These are phyloP conservation scores for Phrynosoma blainvillii DNA, from an alignment of 2,113 vertebrate genomes.

Conservation along the genomic window DNA sequence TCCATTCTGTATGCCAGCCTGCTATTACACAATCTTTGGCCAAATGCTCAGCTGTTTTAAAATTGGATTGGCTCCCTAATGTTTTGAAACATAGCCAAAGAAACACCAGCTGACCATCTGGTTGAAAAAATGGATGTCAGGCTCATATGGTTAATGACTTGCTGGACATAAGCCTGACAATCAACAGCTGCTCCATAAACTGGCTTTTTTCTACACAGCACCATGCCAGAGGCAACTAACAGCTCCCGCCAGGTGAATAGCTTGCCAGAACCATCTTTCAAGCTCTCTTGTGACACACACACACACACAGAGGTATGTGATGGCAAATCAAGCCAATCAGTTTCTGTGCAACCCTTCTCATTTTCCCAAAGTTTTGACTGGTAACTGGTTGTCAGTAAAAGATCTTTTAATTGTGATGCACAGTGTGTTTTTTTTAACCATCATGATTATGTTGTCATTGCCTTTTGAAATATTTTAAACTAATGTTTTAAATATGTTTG, in stretches of 20 bases:
- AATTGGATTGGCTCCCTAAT: slow-evolving; percentile 12
- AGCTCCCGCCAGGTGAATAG: background rate
- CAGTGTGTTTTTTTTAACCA: too few species aligned
- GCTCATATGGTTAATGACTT: background rate
- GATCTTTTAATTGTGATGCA: too few species aligned
- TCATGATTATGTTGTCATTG: too few species aligned
- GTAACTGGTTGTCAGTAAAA: too few species aligned
- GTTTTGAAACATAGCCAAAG: background rate
- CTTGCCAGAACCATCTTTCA: background rate
- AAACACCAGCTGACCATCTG: slow-evolving; percentile 16
- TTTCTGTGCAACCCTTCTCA: background rate
- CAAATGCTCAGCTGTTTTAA: background rate
- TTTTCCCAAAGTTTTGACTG: too few species aligned
- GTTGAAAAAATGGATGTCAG: background rate
- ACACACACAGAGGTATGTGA: background rate
- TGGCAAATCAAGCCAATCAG: background rate
- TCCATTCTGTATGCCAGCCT: background rate
- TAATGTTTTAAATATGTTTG: too few species aligned
- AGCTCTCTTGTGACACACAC: background rate
- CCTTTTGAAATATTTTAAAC: too few species aligned
- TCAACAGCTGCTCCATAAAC: background rate
- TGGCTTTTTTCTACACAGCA: background rate
- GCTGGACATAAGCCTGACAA: background rate
- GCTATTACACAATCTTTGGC: background rate
- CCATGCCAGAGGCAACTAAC: background rate